These are phyloP conservation scores for Iselma pallidipennis DNA, from an alignment of 2,888 invertebrate genomes.

Conservation along the genomic window DNA sequence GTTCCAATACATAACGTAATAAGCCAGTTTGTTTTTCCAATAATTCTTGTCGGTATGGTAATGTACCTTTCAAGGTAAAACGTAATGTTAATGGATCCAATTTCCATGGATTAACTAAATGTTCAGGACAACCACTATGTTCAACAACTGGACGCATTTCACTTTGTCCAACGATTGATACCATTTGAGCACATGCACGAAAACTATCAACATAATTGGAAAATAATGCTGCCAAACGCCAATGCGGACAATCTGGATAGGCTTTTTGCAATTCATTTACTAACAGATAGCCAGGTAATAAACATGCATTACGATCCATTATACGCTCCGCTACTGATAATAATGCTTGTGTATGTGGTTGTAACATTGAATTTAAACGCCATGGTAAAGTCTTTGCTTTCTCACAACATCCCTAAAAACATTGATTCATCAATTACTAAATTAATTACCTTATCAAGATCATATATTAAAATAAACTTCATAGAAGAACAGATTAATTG, in stretches of 20 bases:
- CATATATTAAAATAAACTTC: no score
- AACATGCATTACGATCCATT: conserved; percentile 88
- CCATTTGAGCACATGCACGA: conserved; percentile 93
- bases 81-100: conserved; percentile 80
- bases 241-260: conserved; percentile 88
- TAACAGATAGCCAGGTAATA: conserved; percentile 93
- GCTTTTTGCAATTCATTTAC: conserved; percentile 94
- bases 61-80: conserved; percentile 71
- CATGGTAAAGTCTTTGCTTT: conserved; percentile 83
- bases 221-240: conserved; percentile 86
- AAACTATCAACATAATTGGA: conserved; percentile 92
- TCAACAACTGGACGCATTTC: conserved; percentile 94
- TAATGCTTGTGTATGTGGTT: conserved; percentile 80
- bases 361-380: conserved; percentile 75
- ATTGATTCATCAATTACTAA: conserved; percentile 2
- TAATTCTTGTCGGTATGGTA: conserved; percentile 88
- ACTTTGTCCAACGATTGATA: conserved; percentile 87
- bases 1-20: conserved; percentile 88
- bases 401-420: conserved; percentile 75
- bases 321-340: conserved; percentile 84
- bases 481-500: no score
- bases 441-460: not conserved
- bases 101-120: conserved; percentile 91
- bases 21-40: conserved; percentile 87
- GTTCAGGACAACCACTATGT: conserved; percentile 88